A percentile compares a stretch with the other conserved stretches of the same genome.
Evolutionary conservation across 2,113 vertebrate species (phyloP).

Genomic region (Hipposideros armiger): DNA sequence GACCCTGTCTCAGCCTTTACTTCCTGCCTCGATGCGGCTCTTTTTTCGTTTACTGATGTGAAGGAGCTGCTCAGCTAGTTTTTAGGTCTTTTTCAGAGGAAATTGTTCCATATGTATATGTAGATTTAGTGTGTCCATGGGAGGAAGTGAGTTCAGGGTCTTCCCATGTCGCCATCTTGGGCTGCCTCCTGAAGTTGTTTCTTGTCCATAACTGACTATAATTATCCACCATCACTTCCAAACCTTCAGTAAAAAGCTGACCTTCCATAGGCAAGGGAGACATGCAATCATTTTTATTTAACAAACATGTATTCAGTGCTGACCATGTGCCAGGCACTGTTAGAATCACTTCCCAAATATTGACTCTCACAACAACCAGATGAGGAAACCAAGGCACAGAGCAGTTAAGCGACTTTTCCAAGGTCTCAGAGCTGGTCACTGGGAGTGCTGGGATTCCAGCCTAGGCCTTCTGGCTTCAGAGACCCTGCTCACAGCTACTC

Average conservation of each 20-base stretch:
- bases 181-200: background rate
- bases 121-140: background rate
- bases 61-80: background rate
- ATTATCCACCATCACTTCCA: background rate
- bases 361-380: background rate
- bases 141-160: background rate
- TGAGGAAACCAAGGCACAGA: background rate
- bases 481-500: background rate
- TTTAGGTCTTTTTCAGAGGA: background rate
- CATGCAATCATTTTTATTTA: background rate
- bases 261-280: background rate
- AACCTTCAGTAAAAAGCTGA: background rate
- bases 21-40: background rate
- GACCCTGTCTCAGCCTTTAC: background rate
- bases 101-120: background rate
- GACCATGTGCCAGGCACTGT: background rate
- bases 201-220: background rate
- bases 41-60: background rate
- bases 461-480: accelerated
- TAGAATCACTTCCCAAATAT: background rate
- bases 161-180: background rate
- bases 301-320: background rate
- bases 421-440: background rate
- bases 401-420: background rate
- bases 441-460: background rate